phyloP scores from a whole-genome alignment of 2,797 vertebrate genomes.

The Tiaroga cobitis region DNA sequence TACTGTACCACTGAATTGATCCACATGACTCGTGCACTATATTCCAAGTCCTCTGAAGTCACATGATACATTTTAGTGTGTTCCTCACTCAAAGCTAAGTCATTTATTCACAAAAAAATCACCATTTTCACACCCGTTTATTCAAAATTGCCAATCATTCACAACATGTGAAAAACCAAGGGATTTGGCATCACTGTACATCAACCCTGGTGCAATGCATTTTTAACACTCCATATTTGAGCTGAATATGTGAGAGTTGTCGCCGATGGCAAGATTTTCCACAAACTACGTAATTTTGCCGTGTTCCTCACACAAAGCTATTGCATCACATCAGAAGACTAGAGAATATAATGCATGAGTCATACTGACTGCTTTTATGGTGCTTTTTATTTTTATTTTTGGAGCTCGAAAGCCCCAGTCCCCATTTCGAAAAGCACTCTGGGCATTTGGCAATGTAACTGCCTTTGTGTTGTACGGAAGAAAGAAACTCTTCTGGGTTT shows the following conservation, averaged over 20 bases:
- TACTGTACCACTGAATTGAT: background rate
- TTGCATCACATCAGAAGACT: conserved; percentile 30
- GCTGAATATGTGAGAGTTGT: background rate
- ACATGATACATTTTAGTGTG: too few species aligned
- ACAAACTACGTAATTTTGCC: background rate
- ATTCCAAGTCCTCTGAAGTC: background rate
- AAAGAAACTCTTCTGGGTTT: background rate
- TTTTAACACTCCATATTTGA: background rate
- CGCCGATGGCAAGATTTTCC: conserved; percentile 18
- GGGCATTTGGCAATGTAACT: background rate
- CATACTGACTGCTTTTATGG: background rate
- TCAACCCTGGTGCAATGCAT: background rate
- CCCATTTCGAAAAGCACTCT: conserved; percentile 1
- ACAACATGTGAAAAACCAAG: background rate
- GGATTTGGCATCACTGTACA: background rate
- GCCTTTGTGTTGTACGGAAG: background rate
- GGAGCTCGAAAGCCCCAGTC: background rate
- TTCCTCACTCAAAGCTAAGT: too few species aligned
- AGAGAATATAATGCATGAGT: conserved; percentile 9
- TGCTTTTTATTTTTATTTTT: background rate
- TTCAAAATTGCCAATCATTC: background rate
- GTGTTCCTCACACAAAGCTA: conserved; percentile 8
- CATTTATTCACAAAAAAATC: background rate
- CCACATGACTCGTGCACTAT: background rate
- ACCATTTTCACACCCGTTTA: background rate